phyloP scores from a whole-genome alignment of 2,888 invertebrate genomes.

The Eupithecia centaureata region DNA sequence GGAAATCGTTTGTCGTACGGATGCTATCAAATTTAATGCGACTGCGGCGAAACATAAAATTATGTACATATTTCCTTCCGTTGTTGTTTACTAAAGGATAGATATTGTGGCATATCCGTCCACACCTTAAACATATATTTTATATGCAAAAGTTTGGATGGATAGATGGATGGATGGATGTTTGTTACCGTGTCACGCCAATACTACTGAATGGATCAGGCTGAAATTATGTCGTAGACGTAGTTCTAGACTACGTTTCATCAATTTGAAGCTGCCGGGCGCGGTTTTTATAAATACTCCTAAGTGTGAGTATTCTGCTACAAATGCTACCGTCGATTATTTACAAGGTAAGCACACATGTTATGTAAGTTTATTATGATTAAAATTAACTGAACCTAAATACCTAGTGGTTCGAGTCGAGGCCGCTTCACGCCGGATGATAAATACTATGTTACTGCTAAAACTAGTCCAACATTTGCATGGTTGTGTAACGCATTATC shows the following conservation, averaged over 20 bases:
- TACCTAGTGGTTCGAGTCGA: slow-evolving; percentile 9
- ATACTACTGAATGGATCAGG: no score
- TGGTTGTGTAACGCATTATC: slow-evolving; percentile 9
- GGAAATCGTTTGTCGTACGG: neutral
- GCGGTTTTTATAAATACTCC: no score
- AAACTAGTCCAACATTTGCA: slow-evolving; percentile 15
- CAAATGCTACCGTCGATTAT: slow-evolving; percentile 1
- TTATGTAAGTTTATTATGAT: slow-evolving; percentile 9
- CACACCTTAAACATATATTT: no score
- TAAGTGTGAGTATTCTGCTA: neutral
- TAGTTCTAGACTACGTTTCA: no score
- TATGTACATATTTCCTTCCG: neutral
- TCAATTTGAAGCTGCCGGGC: no score
- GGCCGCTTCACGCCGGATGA: slow-evolving; percentile 10
- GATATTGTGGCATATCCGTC: no score
- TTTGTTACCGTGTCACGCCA: no score
- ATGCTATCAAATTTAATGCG: neutral
- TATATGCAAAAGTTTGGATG: no score
- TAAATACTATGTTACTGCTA: slow-evolving; percentile 11
- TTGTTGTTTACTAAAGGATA: neutral
- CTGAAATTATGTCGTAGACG: no score
- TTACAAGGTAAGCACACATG: slow-evolving; percentile 6
- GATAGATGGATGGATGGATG: no score
- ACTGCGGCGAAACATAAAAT: neutral
- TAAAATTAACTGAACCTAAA: slow-evolving; percentile 15